phyloP scores from a whole-genome alignment of 2,113 vertebrate species.

The Tiliqua scincoides region DNA sequence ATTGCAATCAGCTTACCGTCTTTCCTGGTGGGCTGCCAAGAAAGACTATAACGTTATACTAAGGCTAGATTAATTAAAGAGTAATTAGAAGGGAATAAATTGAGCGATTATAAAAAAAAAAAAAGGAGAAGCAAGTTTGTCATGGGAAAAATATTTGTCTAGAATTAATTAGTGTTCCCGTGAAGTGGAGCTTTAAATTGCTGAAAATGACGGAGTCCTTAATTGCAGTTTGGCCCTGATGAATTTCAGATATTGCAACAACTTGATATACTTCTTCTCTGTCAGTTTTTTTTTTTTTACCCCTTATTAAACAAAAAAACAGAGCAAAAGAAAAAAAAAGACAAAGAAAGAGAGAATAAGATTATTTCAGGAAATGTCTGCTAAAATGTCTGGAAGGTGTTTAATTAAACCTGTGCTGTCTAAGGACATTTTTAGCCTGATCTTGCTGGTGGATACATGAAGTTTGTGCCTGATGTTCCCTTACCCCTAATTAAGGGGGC shows the following conservation, averaged over 20 bases:
- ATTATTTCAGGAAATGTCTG: slow-evolving; percentile 67
- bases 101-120: slow-evolving; percentile 73
- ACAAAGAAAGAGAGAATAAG: slow-evolving; percentile 36
- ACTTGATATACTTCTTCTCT: slow-evolving; percentile 73
- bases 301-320: neutral
- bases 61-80: slow-evolving; percentile 82
- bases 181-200: slow-evolving; percentile 80
- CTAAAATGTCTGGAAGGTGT: slow-evolving; percentile 61
- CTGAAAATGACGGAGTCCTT: slow-evolving; percentile 76
- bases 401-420: slow-evolving; percentile 64
- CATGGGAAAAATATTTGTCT: slow-evolving; percentile 84
- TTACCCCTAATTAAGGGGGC: slow-evolving; percentile 80
- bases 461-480: slow-evolving; percentile 46
- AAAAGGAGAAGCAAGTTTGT: slow-evolving; percentile 67
- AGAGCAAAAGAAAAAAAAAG: no score
- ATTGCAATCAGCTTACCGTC: slow-evolving; percentile 68
- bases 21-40: slow-evolving; percentile 69
- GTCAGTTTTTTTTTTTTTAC: slow-evolving; percentile 40
- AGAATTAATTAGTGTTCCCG: slow-evolving; percentile 84
- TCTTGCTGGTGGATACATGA: slow-evolving; percentile 30
- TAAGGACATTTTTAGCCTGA: slow-evolving; percentile 50
- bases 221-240: slow-evolving; percentile 76
- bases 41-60: slow-evolving; percentile 76
- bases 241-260: slow-evolving; percentile 71
- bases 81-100: slow-evolving; percentile 83